Evolutionary conservation across 2,113 vertebrate genomes (phyloP).

Genomic region (Daphoenositta chrysoptera): DNA sequence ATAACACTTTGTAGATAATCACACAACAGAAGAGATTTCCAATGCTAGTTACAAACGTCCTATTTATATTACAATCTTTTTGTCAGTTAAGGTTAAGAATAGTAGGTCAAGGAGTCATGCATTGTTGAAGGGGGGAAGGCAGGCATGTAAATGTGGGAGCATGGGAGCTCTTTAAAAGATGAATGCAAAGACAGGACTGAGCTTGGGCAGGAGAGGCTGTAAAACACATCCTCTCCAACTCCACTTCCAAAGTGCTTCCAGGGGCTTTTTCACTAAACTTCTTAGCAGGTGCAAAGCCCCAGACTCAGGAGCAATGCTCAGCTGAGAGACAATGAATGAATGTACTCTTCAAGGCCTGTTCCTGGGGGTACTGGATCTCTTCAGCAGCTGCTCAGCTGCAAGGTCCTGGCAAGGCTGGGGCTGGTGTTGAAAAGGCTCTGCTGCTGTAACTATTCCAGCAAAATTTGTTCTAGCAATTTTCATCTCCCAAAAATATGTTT

Average conservation of each 20-base stretch:
- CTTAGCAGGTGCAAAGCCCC: neutral
- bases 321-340: neutral
- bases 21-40: slow-evolving; percentile 71
- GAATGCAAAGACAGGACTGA: neutral
- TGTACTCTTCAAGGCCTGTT: neutral
- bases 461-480: slow-evolving; percentile 35
- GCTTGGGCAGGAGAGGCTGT: neutral
- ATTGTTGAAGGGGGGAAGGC: neutral
- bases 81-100: slow-evolving; percentile 65
- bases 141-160: neutral
- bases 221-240: neutral
- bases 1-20: slow-evolving; percentile 86
- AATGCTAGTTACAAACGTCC: slow-evolving; percentile 62
- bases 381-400: neutral
- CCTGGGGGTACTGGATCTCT: neutral
- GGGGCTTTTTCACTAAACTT: neutral
- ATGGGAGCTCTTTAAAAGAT: neutral
- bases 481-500: slow-evolving; percentile 1
- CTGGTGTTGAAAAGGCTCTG: neutral
- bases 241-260: neutral
- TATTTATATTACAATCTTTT: slow-evolving; percentile 66
- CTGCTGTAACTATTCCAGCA: neutral
- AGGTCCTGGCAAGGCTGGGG: neutral
- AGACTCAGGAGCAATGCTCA: neutral
- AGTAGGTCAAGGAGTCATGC: slow-evolving; percentile 70